Conservation (phyloP, 1,140 invertebrate species). For the Frieseomelitta varia region DNA sequence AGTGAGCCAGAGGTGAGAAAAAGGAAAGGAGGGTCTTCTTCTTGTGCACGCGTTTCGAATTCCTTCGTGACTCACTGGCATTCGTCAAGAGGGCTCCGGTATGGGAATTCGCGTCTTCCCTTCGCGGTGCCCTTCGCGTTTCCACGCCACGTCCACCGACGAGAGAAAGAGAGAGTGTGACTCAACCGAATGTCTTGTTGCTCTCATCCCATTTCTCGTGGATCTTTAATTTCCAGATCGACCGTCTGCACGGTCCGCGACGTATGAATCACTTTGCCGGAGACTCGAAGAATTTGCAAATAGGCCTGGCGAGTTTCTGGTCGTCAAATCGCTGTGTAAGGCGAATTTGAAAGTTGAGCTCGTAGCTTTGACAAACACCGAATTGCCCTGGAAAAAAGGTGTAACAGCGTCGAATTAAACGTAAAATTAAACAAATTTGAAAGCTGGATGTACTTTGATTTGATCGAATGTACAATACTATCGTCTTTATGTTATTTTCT, state of each 20-base stretch:
- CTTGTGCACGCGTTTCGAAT: conserved; percentile 52
- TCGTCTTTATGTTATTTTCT: too few relatives aligned
- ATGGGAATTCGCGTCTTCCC: conserved; percentile 46
- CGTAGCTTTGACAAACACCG: too few relatives aligned
- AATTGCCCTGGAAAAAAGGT: too few relatives aligned
- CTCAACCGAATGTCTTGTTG: conserved; percentile 53
- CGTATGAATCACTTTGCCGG: neutral
- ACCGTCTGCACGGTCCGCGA: neutral
- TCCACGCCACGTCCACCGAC: conserved; percentile 39
- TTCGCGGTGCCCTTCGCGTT: conserved; percentile 37
- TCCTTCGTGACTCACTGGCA: conserved; percentile 60
- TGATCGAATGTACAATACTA: too few relatives aligned
- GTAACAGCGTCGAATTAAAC: too few relatives aligned
- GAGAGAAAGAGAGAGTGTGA: conserved; percentile 21
- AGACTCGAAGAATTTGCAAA: neutral
- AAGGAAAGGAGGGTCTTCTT: conserved; percentile 11
- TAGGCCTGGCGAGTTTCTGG: too few relatives aligned
- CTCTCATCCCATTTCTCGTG: neutral
- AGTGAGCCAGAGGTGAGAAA: conserved; percentile 57
- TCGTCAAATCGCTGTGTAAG: too few relatives aligned
- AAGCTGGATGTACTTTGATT: too few relatives aligned
- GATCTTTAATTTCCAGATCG: conserved; percentile 27
- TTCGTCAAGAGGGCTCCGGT: conserved; percentile 55
- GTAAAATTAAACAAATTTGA: too few relatives aligned
- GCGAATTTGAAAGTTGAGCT: too few relatives aligned